Percentiles rank a stretch among this genome's conserved stretches.
Evolutionary conservation across 2,888 invertebrate genomes (phyloP).

Genomic region (Tuberolachnus salignus): DNA sequence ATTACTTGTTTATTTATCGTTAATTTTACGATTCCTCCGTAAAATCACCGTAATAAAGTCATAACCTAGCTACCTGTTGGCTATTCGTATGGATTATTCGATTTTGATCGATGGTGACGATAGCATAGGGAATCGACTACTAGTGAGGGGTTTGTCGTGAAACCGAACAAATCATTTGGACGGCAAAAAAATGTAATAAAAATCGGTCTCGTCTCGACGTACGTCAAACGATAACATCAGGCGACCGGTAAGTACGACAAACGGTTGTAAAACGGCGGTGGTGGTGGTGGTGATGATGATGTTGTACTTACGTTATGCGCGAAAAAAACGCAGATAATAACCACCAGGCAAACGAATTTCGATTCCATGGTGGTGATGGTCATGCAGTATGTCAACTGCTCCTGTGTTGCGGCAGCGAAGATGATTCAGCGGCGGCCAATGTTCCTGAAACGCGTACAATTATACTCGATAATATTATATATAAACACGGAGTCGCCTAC

Average conservation of each 20-base stretch:
- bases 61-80: no score
- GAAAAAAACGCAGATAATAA: slow-evolving; percentile 16
- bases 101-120: no score
- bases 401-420: background rate
- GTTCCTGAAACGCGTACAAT: background rate
- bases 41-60: no score
- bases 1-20: no score
- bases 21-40: no score
- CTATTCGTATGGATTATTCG: no score
- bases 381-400: background rate
- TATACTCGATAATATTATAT: no score
- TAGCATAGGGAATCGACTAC: no score
- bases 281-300: no score
- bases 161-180: background rate
- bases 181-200: background rate
- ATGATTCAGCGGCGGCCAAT: background rate
- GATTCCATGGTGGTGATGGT: slow-evolving; percentile 8
- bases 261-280: no score
- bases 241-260: no score
- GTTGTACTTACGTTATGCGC: slow-evolving; percentile 22
- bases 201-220: background rate
- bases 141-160: background rate
- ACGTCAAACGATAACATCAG: background rate
- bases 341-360: slow-evolving; percentile 26
- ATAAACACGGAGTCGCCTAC: background rate